Base-by-base conservation (phyloP, 2,113 vertebrate species). In the Oreochromis aureus region DNA sequence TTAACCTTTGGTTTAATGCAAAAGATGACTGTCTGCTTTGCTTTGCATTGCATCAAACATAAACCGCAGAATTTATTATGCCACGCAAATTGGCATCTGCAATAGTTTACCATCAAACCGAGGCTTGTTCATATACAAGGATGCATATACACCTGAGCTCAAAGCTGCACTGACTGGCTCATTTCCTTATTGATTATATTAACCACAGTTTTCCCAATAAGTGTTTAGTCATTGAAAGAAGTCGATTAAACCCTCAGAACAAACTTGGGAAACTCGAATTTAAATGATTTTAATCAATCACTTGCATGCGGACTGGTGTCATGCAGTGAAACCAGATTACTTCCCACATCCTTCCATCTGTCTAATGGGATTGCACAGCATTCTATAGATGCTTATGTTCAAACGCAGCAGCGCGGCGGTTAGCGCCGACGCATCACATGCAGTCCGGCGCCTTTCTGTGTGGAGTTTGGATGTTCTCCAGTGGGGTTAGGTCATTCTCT, bases 1-100 rank as follows among this genome's bases (percentile, higher is more conserved):
- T 85, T 91, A 53, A 90, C 89, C 89, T 92, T 61, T 89, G 44
- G 41, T 63, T 61, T 59, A 58, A 86, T 36, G 24, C 80, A 88
- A 61, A 24, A 83, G 55, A 58, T 59, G 39, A 89, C 1, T 1
- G 27, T 24, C 19, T 27, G 10, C 66, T 69, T 82, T 39, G 27
- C 32, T 46, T 80, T 41, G 32, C 36, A 22, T n/a, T 4, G 41
- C 51, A n/a, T 54, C 54, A 6, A 91, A 87, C 56, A 80, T 36
- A 4, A 39, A 80, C 15, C 13, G 1, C 56, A 46, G 39, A 24
- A 22, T 82, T 7, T 63, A 66, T 32, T 22, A 51, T 5, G n/a
- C 51, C 12, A 46, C 2, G 44, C 71, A 30, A 51, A 32, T 16
- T 32, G 8, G 12, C 39, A 30, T 76, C 44, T 36, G 59, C 16